Base-by-base conservation (phyloP, 2,888 invertebrate genomes). In the Tachina lurida region DNA sequence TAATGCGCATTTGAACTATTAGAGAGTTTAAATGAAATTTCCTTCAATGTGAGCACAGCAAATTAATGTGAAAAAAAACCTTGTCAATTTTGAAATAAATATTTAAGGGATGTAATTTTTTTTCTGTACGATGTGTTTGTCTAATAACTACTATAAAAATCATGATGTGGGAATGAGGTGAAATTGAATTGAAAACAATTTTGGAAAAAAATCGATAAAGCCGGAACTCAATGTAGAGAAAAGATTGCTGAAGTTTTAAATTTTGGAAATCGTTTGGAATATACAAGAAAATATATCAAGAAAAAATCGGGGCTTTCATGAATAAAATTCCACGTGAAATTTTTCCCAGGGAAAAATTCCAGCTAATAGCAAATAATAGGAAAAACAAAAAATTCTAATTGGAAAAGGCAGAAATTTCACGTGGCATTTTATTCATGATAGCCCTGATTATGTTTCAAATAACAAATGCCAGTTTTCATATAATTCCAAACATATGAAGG, bases 1-100 rank as follows among this genome's bases (percentile, higher is more conserved):
- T 43, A 79, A 62, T 86, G 85, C 85, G 82, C 85, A 83, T 71
- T 75, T 47, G 45, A 75, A 81, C 60, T 62, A 47, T 52, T 56
- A 60, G 84, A 84, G 84, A 81, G 84, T 74, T 74, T 41, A 63
- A 68, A 73, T 45, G 19, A 56, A 81, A 75, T 39, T 58, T 41
- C 47, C 56, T 80, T 81, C 19, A 17, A 75, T 78, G 65, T 85
- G 78, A 78, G 78, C 45, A 63, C 12, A n/a, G n/a, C n/a, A 49
- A 39, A 52, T 12, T 54, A 58, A 58, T 76, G 19, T 76, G 19
- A 31, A 63, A 52, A 56, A 80, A 60, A n/a, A 60, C 0, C 47
- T 41, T n/a, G 45, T 9, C 9, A 47, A 47, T 79, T 65, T 71
- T 63, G 31, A 82, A 52, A 54, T 17, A 65, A 56, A 31, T 22